Evolutionary conservation across 2,113 vertebrate genomes (phyloP).

Genomic region (Halcyon malimbica): DNA sequence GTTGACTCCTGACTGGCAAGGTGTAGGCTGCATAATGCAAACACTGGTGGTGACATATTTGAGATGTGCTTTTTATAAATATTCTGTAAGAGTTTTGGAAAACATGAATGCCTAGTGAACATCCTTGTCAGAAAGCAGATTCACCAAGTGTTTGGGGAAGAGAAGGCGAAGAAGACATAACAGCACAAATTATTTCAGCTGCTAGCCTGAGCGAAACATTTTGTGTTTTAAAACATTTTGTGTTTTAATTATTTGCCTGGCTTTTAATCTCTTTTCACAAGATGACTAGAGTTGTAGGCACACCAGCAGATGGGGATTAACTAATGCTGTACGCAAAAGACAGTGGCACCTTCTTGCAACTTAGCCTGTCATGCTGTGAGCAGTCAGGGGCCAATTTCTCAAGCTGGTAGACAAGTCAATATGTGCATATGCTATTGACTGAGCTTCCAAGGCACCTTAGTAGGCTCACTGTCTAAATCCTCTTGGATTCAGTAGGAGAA

Average conservation of each 20-base stretch:
- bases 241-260: neutral
- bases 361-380: conserved; percentile 35
- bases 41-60: neutral
- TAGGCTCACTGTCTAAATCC: neutral
- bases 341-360: neutral
- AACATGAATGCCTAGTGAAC: neutral
- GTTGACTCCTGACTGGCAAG: neutral
- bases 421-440: neutral
- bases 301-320: conserved; percentile 47
- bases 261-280: conserved; percentile 16
- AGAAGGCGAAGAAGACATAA: neutral
- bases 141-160: neutral
- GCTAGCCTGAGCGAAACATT: neutral
- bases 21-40: neutral
- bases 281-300: neutral
- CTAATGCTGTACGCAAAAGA: conserved; percentile 24
- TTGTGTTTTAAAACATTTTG: neutral
- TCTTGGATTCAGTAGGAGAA: neutral
- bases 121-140: neutral
- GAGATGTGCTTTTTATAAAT: neutral
- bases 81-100: neutral
- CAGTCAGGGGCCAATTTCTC: conserved; percentile 27
- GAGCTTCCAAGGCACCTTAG: neutral
- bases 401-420: conserved; percentile 27
- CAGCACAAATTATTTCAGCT: neutral